These are phyloP conservation scores for Yoshiicerus persimilis DNA, from an alignment of 1,140 invertebrate genomes.

Conservation along the genomic window DNA sequence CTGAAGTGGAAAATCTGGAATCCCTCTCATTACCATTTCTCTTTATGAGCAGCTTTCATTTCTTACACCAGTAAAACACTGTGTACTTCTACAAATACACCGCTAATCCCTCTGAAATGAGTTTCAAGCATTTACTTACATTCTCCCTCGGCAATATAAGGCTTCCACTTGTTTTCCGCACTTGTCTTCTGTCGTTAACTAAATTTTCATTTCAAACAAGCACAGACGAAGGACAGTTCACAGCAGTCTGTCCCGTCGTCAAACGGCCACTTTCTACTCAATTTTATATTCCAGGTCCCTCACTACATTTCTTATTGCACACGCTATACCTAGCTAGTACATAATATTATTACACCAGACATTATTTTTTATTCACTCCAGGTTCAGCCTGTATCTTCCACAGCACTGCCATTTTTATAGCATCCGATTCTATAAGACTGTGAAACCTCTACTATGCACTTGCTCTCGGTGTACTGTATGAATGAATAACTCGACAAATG, in stretches of 20 bases:
- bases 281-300: not conserved
- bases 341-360: not conserved
- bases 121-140: not conserved
- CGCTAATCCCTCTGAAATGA: not conserved
- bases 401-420: not conserved
- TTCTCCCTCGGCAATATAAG: not conserved
- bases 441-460: too few relatives aligned
- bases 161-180: not conserved
- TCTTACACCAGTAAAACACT: not conserved
- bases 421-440: not conserved
- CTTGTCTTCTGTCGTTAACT: not conserved
- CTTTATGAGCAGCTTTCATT: not conserved
- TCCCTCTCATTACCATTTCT: conserved; percentile 9
- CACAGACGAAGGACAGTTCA: not conserved
- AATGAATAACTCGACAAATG: too few relatives aligned
- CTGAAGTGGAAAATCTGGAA: not conserved
- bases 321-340: too few relatives aligned
- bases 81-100: not conserved
- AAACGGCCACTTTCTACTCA: not conserved
- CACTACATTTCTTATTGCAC: too few relatives aligned
- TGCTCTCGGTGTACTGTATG: too few relatives aligned
- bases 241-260: not conserved
- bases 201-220: not conserved
- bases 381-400: not conserved
- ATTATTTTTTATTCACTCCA: not conserved